Conservation (phyloP, 2,113 vertebrate species). For the Myanophis thanlyinensis region DNA sequence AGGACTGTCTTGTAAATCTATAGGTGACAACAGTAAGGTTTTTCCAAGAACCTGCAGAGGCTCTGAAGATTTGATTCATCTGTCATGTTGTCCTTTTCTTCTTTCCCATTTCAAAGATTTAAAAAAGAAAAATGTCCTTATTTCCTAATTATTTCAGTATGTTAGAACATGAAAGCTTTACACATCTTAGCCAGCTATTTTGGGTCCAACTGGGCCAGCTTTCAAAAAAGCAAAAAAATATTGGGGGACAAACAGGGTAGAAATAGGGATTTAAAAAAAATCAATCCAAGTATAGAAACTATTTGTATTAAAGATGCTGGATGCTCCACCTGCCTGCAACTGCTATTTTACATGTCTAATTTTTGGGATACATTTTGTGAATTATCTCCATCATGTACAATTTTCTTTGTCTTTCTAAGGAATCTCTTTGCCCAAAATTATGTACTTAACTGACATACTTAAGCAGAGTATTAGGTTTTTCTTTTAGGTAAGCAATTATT, state of each 20-base stretch:
- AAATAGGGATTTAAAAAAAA: neutral
- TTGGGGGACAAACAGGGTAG: neutral
- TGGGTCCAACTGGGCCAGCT: constrained; percentile 40
- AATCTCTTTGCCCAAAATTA: neutral
- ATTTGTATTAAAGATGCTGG: fast-evolving
- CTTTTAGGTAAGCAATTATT: neutral
- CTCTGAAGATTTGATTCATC: neutral
- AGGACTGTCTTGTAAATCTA: neutral
- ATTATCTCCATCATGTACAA: neutral
- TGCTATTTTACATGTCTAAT: neutral
- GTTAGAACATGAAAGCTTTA: constrained; percentile 21
- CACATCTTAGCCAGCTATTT: constrained; percentile 20
- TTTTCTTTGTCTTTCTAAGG: neutral
- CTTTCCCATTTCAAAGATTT: neutral
- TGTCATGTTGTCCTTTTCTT: constrained; percentile 14
- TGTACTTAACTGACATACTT: neutral
- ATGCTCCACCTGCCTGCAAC: neutral
- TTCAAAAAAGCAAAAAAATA: constrained; percentile 25
- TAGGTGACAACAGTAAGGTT: neutral
- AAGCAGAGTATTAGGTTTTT: neutral
- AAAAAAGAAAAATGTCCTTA: constrained; percentile 15
- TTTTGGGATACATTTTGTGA: neutral
- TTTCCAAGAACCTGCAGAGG: neutral
- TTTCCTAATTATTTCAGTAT: constrained; percentile 52
- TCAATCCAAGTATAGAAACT: neutral